phyloP scores from a whole-genome alignment of 2,797 vertebrate species.

The Monodelphis domestica region DNA sequence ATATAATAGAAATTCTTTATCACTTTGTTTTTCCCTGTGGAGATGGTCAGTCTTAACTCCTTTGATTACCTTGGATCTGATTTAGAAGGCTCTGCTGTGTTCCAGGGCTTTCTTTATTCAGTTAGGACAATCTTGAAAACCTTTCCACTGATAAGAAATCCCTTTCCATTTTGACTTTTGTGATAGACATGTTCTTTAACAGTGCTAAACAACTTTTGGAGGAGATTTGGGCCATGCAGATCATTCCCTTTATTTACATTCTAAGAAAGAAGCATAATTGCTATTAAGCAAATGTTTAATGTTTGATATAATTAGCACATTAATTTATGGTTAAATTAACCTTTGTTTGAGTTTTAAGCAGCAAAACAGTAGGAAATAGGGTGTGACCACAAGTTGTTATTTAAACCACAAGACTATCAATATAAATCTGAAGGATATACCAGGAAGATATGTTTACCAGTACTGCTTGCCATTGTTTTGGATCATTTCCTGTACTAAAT shows the following conservation, averaged over 20 bases:
- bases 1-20: neutral
- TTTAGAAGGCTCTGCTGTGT: neutral
- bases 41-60: neutral
- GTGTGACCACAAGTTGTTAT: neutral
- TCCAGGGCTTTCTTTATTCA: neutral
- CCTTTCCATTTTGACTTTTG: neutral
- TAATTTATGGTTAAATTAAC: neutral
- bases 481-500: neutral
- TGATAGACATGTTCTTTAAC: neutral
- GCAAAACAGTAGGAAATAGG: neutral
- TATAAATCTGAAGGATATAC: neutral
- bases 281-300: neutral
- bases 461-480: neutral
- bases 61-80: neutral
- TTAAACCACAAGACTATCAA: neutral
- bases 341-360: neutral
- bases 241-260: neutral
- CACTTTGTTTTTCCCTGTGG: neutral
- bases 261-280: neutral
- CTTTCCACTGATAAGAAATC: neutral
- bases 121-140: neutral
- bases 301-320: neutral
- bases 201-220: neutral
- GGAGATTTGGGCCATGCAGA: neutral
- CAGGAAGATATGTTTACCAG: neutral